Evolutionary conservation across 2,888 invertebrate genomes (phyloP), one percentile per base, ranked within the genome.

Genomic region (Artemia sinica): DNA sequence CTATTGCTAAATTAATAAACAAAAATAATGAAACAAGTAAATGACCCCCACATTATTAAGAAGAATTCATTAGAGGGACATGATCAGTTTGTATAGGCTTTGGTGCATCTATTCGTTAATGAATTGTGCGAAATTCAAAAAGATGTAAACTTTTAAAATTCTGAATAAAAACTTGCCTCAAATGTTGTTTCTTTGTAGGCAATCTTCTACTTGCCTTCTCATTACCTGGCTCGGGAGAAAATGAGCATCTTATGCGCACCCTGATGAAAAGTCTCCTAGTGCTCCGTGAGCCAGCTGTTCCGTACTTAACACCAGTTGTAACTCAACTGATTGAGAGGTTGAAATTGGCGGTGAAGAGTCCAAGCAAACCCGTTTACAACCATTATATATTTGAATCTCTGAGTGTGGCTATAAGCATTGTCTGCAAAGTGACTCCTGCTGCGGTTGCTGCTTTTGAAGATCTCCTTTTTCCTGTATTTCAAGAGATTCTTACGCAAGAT

Each of bases 241-340:
- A 97, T 78, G 96, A 97, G 78, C 97, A 98, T 76, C 85, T 91
- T 9, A 98, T 98, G 94, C 96, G 94, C 82, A 93, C 93, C 3
- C 85, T 96, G n/a, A 91, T 96, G 85, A 83, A 94, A 71, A 86
- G 86, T 67, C 85, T 95, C 75, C 85, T 87, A 0, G 84, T 87
- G 28, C 80, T 95, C 14, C 89, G 93, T 77, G 89, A 88, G 50
- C 82, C 82, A 10, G 84, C 90, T 14, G 82, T 94, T 74, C 88
- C 90, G 13, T 89, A 84, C 77, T 82, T 95, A 76, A 85, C 84
- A 49, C 84, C 84, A n/a, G 83, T 92, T 4, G 78, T 96, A 72
- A 88, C 90, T 0, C 87, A 89, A 75, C 81, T 97, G 28, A 92
- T 92, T 0, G 84, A 86, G 73, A 91, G 92, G 77, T 80, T 97